These are phyloP conservation scores for Sebastes steindachneri DNA, from an alignment of 2,797 vertebrate species.

Conservation along the genomic window DNA sequence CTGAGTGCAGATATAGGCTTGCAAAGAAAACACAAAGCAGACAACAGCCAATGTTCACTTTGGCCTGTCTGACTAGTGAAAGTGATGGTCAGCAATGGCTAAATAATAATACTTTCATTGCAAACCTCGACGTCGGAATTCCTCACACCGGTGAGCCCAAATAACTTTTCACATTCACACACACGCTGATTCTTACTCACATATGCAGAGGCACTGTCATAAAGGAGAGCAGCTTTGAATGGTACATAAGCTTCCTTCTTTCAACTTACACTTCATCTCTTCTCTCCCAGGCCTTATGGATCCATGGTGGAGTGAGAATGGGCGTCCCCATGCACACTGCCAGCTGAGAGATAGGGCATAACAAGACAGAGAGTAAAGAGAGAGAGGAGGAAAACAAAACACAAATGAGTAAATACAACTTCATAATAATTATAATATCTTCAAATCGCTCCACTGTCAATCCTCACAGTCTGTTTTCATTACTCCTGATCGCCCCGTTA, in stretches of 20 bases:
- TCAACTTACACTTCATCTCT: slow-evolving; percentile 90
- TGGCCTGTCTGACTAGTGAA: background rate
- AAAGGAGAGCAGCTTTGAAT: background rate
- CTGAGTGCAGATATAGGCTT: background rate
- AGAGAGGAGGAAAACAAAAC: background rate
- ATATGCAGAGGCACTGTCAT: background rate
- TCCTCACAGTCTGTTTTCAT: slow-evolving; percentile 21
- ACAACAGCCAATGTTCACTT: background rate
- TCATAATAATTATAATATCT: background rate
- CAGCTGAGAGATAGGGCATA: slow-evolving; percentile 78
- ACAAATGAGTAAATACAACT: background rate
- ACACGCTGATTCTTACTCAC: background rate
- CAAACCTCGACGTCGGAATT: background rate
- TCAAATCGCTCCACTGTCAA: background rate
- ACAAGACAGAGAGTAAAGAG: background rate
- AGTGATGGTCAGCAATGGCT: too few relatives aligned
- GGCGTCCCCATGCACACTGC: slow-evolving; percentile 96
- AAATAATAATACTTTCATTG: background rate
- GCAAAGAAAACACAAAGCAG: background rate
- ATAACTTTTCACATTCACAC: background rate
- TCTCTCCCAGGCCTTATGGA: slow-evolving; percentile 93
- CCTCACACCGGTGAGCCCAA: background rate
- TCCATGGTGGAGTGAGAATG: slow-evolving; percentile 95
- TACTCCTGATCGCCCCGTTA: background rate
- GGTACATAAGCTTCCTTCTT: background rate